Conservation (phyloP, 2,113 vertebrate species). For the mouse (Mus musculus) region DNA sequence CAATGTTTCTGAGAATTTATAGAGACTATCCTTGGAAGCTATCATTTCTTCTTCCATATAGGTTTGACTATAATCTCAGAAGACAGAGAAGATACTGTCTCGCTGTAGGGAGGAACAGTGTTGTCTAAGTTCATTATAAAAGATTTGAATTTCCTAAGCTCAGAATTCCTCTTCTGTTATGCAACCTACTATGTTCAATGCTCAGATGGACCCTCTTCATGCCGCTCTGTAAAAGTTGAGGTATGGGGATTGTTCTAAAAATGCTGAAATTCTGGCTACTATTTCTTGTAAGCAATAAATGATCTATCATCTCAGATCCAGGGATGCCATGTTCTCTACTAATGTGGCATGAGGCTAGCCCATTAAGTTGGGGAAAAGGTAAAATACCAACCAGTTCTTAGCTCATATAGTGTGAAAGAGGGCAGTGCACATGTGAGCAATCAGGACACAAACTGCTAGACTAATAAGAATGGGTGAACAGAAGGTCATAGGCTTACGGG, state of each 20-base stretch:
- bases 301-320: conserved; percentile 32
- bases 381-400: conserved; percentile 14
- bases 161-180: not conserved
- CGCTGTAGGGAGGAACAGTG: not conserved
- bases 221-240: not conserved
- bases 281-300: not conserved
- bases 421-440: not conserved
- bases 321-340: not conserved
- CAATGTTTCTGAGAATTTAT: not conserved
- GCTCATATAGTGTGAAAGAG: not conserved
- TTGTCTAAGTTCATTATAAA: conserved; percentile 25
- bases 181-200: not conserved
- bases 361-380: not conserved
- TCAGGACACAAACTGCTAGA: not conserved
- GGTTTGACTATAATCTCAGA: not conserved
- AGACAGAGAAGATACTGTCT: not conserved
- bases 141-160: not conserved
- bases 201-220: not conserved
- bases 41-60: not conserved
- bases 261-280: not conserved
- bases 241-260: conserved; percentile 30
- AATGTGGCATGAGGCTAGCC: not conserved
- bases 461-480: not conserved
- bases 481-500: not conserved
- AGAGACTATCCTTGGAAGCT: not conserved